A percentile compares a stretch with the other conserved stretches of the same genome.
These are phyloP conservation scores for Trematocara unimaculatum DNA, from an alignment of 2,113 vertebrate genomes.

Conservation along the genomic window DNA sequence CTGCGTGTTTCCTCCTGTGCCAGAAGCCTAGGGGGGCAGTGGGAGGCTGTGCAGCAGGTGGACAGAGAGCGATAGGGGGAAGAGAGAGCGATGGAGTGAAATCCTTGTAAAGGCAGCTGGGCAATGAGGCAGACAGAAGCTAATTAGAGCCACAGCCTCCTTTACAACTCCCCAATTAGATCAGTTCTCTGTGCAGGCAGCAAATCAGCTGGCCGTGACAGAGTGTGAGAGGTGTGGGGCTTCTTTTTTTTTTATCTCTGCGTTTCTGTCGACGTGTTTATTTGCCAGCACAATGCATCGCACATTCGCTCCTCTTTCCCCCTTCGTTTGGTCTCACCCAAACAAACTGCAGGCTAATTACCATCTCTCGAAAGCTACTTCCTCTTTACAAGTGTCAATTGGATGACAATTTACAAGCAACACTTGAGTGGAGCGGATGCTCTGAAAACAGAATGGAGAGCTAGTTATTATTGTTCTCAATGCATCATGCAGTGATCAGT, in stretches of 20 bases:
- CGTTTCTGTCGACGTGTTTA: background rate
- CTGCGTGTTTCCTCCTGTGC: background rate
- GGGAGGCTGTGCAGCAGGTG: slow-evolving; percentile 58
- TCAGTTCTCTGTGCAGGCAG: slow-evolving; percentile 39
- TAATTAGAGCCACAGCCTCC: slow-evolving; percentile 69
- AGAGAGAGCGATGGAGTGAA: slow-evolving; percentile 47
- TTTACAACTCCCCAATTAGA: slow-evolving; percentile 74
- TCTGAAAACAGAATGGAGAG: slow-evolving; percentile 7
- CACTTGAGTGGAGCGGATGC: slow-evolving; percentile 32
- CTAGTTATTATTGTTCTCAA: background rate
- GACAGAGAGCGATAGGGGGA: slow-evolving; percentile 44
- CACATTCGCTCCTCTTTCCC: background rate
- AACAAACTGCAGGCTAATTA: slow-evolving; percentile 58
- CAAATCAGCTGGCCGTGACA: slow-evolving; percentile 49
- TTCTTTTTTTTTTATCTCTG: background rate
- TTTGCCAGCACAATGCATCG: slow-evolving; percentile 9
- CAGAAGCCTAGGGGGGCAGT: slow-evolving; percentile 11
- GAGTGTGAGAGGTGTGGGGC: slow-evolving; percentile 30
- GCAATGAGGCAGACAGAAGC: slow-evolving; percentile 71
- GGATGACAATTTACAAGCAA: slow-evolving; percentile 52
- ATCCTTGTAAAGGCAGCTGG: slow-evolving; percentile 62
- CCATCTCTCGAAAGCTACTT: slow-evolving; percentile 45
- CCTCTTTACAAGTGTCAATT: slow-evolving; percentile 62
- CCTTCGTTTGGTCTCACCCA: slow-evolving; percentile 38
- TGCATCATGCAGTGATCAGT: background rate